Evolutionary conservation across 2,797 vertebrate species (phyloP).

Genomic region (Hemibagrus guttatus): DNA sequence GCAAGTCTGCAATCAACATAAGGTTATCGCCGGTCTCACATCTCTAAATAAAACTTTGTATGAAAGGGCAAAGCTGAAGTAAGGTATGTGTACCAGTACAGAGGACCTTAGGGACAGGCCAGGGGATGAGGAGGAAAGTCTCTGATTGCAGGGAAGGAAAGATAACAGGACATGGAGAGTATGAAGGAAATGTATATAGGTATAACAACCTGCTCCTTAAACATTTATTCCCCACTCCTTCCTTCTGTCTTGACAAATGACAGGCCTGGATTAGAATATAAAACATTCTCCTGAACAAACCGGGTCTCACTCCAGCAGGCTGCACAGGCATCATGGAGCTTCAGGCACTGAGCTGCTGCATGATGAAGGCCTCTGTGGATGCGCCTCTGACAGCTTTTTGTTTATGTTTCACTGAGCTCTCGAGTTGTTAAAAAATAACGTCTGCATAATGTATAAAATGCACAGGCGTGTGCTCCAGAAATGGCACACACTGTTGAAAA

Average conservation of each 20-base stretch:
- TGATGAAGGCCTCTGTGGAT: slow-evolving; percentile 36
- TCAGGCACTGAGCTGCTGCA: slow-evolving; percentile 13
- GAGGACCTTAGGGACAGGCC: slow-evolving; percentile 9
- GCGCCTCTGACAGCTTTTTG: slow-evolving; percentile 49
- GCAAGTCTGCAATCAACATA: slow-evolving; percentile 41
- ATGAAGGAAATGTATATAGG: slow-evolving; percentile 9
- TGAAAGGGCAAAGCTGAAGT: background rate
- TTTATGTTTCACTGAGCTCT: slow-evolving; percentile 44
- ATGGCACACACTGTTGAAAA: background rate
- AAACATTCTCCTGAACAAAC: slow-evolving; percentile 45
- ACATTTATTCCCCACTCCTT: slow-evolving; percentile 18
- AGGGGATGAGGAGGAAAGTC: background rate
- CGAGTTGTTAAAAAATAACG: slow-evolving; percentile 24
- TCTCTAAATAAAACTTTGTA: slow-evolving; percentile 24
- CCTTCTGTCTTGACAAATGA: slow-evolving; percentile 53
- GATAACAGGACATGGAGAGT: slow-evolving; percentile 3
- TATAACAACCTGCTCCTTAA: slow-evolving; percentile 20
- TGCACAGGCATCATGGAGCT: slow-evolving; percentile 45
- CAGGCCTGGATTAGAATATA: slow-evolving; percentile 54
- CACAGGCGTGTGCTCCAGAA: slow-evolving; percentile 4
- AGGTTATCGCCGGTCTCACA: background rate
- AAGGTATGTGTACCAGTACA: background rate
- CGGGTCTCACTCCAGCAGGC: slow-evolving; percentile 45
- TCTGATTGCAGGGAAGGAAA: background rate
- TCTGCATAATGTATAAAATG: slow-evolving; percentile 47